A percentile compares a stretch with the other conserved stretches of the same genome.
Conservation (phyloP, 2,888 invertebrate genomes). For the Agriopis aurantiaria region DNA sequence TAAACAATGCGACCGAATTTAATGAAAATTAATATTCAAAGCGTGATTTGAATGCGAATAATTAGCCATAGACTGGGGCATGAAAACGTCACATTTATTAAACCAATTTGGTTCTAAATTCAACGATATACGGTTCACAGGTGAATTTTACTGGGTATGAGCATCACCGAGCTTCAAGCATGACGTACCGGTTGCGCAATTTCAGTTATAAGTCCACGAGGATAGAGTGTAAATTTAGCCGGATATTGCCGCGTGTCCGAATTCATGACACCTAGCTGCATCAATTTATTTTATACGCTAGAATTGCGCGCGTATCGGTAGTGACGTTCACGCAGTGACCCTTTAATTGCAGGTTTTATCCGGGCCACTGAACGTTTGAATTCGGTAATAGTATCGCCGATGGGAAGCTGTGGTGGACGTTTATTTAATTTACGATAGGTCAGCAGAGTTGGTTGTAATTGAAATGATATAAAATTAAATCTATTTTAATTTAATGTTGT, state of each 20-base stretch:
- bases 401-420: slow-evolving; percentile 15
- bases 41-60: slow-evolving; percentile 25
- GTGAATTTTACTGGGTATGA: neutral
- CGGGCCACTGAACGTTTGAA: slow-evolving; percentile 15
- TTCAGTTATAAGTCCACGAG: slow-evolving; percentile 1
- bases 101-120: slow-evolving; percentile 10
- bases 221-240: neutral
- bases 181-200: neutral
- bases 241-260: slow-evolving; percentile 11
- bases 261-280: slow-evolving; percentile 27
- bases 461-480: slow-evolving; percentile 13
- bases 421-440: slow-evolving; percentile 19
- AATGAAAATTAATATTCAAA: slow-evolving; percentile 37
- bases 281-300: slow-evolving; percentile 25
- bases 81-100: slow-evolving; percentile 15
- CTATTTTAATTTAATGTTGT: neutral
- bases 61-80: slow-evolving; percentile 1
- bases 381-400: slow-evolving; percentile 20
- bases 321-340: slow-evolving; percentile 16
- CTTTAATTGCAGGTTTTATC: slow-evolving; percentile 20
- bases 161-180: neutral
- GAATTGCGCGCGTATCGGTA: slow-evolving; percentile 26
- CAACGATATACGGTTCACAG: slow-evolving; percentile 16
- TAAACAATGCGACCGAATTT: slow-evolving; percentile 29
- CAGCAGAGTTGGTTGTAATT: slow-evolving; percentile 11